Percentiles rank a stretch among this genome's conserved stretches.
Conservation (phyloP, 2,113 vertebrate genomes). For the Atractosteus spatula region DNA sequence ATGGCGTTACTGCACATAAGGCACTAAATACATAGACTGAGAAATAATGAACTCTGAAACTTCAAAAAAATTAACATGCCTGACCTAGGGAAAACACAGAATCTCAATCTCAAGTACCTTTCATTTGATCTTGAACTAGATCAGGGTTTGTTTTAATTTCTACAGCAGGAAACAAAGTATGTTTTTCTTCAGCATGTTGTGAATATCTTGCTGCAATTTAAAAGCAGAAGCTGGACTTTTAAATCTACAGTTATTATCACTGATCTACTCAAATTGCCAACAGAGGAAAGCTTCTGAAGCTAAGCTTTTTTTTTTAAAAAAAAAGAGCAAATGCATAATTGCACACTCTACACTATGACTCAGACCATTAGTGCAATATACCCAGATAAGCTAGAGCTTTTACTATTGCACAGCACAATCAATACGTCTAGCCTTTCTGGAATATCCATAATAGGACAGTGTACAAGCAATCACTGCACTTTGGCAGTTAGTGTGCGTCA, state of each 20-base stretch:
- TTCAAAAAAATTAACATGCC: neutral
- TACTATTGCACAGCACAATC: slow-evolving; percentile 3
- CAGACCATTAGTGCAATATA: neutral
- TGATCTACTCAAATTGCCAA: too few species aligned
- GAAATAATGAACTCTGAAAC: neutral
- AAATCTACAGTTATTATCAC: too few species aligned
- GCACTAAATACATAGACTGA: too few species aligned
- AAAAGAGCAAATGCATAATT: too few species aligned
- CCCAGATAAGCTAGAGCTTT: neutral
- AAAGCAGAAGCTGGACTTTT: too few species aligned
- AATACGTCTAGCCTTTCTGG: slow-evolving; percentile 19
- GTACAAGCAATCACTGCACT: slow-evolving; percentile 4
- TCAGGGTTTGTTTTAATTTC: too few species aligned
- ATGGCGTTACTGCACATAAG: neutral
- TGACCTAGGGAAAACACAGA: neutral
- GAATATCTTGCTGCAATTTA: too few species aligned
- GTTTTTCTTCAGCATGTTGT: too few species aligned
- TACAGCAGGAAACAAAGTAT: too few species aligned
- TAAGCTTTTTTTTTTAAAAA: too few species aligned
- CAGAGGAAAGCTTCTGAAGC: too few species aligned
- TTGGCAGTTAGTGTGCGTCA: slow-evolving; percentile 19
- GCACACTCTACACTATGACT: neutral
- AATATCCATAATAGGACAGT: slow-evolving; percentile 6
- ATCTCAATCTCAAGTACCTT: neutral
- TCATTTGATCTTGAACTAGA: too few species aligned